Percentiles rank a stretch among this genome's conserved stretches.
phyloP scores from a whole-genome alignment of 2,888 invertebrate species.

The Leucophenga maculata region DNA sequence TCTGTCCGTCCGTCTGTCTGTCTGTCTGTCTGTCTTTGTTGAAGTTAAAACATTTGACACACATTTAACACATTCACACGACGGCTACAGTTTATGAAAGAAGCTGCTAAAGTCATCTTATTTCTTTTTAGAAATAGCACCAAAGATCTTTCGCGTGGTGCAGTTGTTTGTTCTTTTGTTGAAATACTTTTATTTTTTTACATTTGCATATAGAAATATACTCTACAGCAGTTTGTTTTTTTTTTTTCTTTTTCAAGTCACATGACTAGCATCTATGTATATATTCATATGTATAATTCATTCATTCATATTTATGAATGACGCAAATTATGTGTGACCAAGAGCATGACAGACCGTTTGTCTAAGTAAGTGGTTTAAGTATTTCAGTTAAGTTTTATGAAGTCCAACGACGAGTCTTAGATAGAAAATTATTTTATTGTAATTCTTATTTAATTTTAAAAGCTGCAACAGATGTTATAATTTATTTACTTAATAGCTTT shows the following conservation, averaged over 20 bases:
- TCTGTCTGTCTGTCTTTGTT: background rate
- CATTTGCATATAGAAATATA: slow-evolving; percentile 25
- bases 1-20: too few species aligned
- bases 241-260: background rate
- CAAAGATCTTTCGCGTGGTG: background rate
- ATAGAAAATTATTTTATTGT: background rate
- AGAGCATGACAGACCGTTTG: background rate
- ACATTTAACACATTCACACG: slow-evolving; percentile 55
- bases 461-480: too few species aligned
- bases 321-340: slow-evolving; percentile 6
- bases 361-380: slow-evolving; percentile 33
- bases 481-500: slow-evolving; percentile 7
- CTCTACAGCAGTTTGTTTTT: background rate
- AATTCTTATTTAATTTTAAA: too few species aligned
- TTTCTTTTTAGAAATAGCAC: slow-evolving; percentile 7
- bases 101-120: too few species aligned
- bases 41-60: slow-evolving; percentile 49
- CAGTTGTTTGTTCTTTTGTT: too few species aligned
- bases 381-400: background rate
- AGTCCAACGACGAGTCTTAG: background rate
- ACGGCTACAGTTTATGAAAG: background rate
- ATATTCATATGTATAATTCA: slow-evolving; percentile 11
- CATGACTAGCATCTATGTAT: background rate
- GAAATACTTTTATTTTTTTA: background rate
- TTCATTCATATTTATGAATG: slow-evolving; percentile 51